Conservation (phyloP, 2,888 invertebrate genomes). For the Rhingia campestris region DNA sequence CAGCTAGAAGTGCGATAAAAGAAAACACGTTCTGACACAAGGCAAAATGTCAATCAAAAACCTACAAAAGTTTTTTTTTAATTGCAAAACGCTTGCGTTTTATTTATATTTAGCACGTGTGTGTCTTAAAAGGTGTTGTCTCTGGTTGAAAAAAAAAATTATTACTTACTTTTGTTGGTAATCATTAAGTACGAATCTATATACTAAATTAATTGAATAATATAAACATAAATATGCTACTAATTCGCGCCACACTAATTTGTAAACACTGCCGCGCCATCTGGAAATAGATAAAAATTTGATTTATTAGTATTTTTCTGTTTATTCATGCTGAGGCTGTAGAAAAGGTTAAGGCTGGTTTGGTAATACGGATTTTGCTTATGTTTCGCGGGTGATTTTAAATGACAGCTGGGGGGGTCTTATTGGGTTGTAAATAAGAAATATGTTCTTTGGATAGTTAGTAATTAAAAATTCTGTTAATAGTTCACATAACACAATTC, state of each 20-base stretch:
- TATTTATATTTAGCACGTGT: slow-evolving; percentile 43
- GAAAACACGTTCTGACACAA: slow-evolving; percentile 59
- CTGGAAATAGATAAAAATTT: slow-evolving; percentile 84
- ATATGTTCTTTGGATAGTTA: too few species aligned
- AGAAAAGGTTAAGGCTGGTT: too few species aligned
- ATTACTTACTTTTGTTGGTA: slow-evolving; percentile 89
- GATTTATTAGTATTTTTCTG: neutral
- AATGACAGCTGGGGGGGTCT: too few species aligned
- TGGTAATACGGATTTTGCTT: too few species aligned
- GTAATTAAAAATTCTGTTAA: too few species aligned
- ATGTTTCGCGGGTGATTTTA: too few species aligned
- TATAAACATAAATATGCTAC: slow-evolving; percentile 93
- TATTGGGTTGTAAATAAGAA: too few species aligned
- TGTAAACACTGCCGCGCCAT: slow-evolving; percentile 98
- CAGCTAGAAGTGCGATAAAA: slow-evolving; percentile 24
- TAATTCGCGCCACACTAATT: slow-evolving; percentile 96
- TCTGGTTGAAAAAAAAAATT: slow-evolving; percentile 3
- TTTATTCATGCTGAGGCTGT: too few species aligned
- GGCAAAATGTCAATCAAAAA: slow-evolving; percentile 49
- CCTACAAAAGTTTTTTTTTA: slow-evolving; percentile 27
- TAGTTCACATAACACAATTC: too few species aligned
- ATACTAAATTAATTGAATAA: slow-evolving; percentile 93
- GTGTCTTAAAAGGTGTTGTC: slow-evolving; percentile 6
- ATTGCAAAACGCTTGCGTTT: slow-evolving; percentile 26
- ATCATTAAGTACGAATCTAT: slow-evolving; percentile 91